Percentiles rank a stretch among this genome's conserved stretches.
phyloP scores from a whole-genome alignment of 2,797 vertebrate species.

The Serranus cabrilla region DNA sequence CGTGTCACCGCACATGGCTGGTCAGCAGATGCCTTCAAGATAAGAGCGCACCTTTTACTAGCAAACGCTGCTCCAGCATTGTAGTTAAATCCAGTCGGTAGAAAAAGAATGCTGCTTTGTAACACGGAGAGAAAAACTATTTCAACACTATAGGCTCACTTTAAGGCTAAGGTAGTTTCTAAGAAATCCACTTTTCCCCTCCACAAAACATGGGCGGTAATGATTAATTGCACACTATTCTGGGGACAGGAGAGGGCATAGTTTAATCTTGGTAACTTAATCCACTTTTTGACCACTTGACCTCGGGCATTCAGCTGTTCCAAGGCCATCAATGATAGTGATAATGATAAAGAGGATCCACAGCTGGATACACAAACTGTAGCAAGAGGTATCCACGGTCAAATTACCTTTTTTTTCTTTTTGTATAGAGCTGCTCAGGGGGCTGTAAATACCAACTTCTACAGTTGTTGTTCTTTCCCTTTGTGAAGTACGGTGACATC shows the following conservation, averaged over 20 bases:
- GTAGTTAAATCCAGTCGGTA: conserved; percentile 26
- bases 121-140: conserved; percentile 15
- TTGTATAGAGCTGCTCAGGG: background rate
- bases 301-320: conserved; percentile 51
- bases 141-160: background rate
- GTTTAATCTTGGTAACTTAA: conserved; percentile 49
- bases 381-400: background rate
- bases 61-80: conserved; percentile 39
- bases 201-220: conserved; percentile 23
- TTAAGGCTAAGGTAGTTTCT: conserved; percentile 15
- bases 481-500: background rate
- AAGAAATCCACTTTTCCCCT: conserved; percentile 18
- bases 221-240: conserved; percentile 38
- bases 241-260: conserved; percentile 18
- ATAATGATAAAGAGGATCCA: conserved; percentile 36
- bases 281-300: conserved; percentile 46
- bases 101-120: conserved; percentile 44
- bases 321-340: conserved; percentile 22
- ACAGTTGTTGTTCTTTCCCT: background rate
- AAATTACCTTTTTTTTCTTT: background rate
- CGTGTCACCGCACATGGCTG: conserved; percentile 70
- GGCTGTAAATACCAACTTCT: background rate
- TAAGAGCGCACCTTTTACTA: conserved; percentile 74
- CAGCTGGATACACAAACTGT: conserved; percentile 48
- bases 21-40: conserved; percentile 78